phyloP scores from a whole-genome alignment of 2,797 vertebrate species.

The Naso thynnoides region DNA sequence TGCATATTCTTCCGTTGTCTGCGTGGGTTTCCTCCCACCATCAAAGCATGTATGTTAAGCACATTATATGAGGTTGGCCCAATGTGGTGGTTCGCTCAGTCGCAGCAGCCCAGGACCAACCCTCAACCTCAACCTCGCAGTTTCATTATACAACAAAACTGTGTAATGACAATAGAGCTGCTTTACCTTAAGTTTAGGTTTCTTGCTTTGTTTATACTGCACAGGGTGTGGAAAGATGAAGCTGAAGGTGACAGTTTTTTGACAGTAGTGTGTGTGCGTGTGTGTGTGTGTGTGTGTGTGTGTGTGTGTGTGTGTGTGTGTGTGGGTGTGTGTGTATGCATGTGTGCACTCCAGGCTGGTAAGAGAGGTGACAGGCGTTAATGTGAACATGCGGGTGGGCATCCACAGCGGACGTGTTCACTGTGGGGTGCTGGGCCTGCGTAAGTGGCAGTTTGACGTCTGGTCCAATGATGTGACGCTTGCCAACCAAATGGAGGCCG shows the following conservation, averaged over 20 bases:
- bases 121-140: too few species aligned
- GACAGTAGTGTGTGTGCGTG: constrained; percentile 19
- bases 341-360: constrained; percentile 87
- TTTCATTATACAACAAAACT: too few species aligned
- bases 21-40: too few species aligned
- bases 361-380: constrained; percentile 95
- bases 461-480: constrained; percentile 98
- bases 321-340: constrained; percentile 27
- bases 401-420: constrained; percentile 97
- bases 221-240: background rate
- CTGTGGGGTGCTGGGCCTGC: constrained; percentile 94
- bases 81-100: too few species aligned
- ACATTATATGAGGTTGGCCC: too few species aligned
- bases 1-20: too few species aligned
- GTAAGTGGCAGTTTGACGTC: constrained; percentile 98
- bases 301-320: constrained; percentile 27
- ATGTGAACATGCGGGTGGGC: constrained; percentile 98
- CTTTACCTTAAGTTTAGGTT: background rate
- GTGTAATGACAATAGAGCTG: too few species aligned
- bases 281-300: constrained; percentile 25
- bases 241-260: constrained; percentile 37
- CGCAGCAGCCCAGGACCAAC: too few species aligned
- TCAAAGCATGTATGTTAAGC: too few species aligned
- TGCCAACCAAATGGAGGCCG: constrained; percentile 97
- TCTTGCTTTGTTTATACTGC: constrained; percentile 2